phyloP scores from a whole-genome alignment of 1,140 invertebrate genomes.

The Orchestia grillus region DNA sequence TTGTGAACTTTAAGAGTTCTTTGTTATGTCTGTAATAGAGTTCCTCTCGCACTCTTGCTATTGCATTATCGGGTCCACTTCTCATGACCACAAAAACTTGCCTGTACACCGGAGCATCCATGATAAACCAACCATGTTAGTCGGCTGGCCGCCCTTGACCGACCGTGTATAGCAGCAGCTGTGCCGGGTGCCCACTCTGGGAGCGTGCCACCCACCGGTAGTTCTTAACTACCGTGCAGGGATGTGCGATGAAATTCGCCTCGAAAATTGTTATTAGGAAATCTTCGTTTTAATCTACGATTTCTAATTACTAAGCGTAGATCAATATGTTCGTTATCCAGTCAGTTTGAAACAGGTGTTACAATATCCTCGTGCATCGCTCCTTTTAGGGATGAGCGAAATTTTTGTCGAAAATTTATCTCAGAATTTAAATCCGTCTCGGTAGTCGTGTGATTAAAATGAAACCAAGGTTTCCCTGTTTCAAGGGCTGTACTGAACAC shows the following conservation, averaged over 20 bases:
- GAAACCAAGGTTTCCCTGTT: not conserved
- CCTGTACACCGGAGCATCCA: not conserved
- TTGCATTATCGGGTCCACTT: conserved; percentile 7
- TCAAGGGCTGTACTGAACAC: not conserved
- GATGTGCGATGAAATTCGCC: not conserved
- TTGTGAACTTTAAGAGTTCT: not conserved
- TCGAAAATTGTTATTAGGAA: not conserved
- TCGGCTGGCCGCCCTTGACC: conserved; percentile 2
- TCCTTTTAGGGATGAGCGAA: not conserved
- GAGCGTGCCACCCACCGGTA: not conserved
- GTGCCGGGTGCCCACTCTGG: not conserved
- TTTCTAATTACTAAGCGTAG: not conserved
- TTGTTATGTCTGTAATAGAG: not conserved
- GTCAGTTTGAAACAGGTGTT: not conserved
- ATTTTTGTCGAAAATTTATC: not conserved
- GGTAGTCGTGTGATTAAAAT: not conserved
- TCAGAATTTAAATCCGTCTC: not conserved
- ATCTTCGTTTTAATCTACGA: not conserved
- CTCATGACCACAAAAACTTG: not conserved
- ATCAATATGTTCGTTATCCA: not conserved
- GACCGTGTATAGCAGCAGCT: not conserved
- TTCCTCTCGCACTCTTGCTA: not conserved
- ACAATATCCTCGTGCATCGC: not conserved
- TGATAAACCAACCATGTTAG: not conserved
- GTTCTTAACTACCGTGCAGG: not conserved